Base-by-base conservation (phyloP, 2,888 invertebrate genomes). In the Calameuta idolon region DNA sequence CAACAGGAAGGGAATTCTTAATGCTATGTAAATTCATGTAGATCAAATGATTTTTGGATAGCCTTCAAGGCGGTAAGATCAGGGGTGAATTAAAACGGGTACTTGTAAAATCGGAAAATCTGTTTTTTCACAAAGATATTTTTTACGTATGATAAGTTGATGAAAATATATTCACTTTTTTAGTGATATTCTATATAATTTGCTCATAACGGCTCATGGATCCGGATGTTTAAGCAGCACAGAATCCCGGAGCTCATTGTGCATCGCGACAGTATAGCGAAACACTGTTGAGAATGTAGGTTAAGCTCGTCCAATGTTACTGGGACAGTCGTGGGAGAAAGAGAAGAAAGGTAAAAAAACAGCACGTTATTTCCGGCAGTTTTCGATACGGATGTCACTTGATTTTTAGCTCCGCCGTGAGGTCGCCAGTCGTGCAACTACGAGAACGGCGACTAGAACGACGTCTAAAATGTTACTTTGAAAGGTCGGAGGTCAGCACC, bases 401-500 rank as follows among this genome's bases (percentile, higher is more conserved):
- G 55, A 55, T 55, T 23, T 55, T 55, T 55, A 55, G 55, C 23
- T 55, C 9, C 55, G 55, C 55, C 55, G 23, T 55, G 55, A 55
- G 23, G 23, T 55, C 55, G 23, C 55, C 23, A 55, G 55, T 55
- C 9, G 55, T 55, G 23, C 23, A 9, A 23, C 55, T 15, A 9
- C 23, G 23, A 55, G 9, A 55, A 55, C 1, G 55, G 23, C 23
- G 23, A 55, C 55, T 55, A 55, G 23, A 55, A 55, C 9, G 55
- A 55, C 55, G 55, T 55, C 55, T 15, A 55, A 55, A 55, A 55
- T 74, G 76, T 69, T 74, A 75, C 77, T 73, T 77, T 77, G 31
- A 79, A 79, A 79, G 77, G 79, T 79, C 77, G 77, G 77, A 77
- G 79, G 77, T 79, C 79, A 73, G 69, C 74, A 37, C 74, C 75